Evolutionary conservation across 1,140 invertebrate species (phyloP), one percentile per base, ranked within the genome.

Genomic region (Stegodyphus mimosarum): DNA sequence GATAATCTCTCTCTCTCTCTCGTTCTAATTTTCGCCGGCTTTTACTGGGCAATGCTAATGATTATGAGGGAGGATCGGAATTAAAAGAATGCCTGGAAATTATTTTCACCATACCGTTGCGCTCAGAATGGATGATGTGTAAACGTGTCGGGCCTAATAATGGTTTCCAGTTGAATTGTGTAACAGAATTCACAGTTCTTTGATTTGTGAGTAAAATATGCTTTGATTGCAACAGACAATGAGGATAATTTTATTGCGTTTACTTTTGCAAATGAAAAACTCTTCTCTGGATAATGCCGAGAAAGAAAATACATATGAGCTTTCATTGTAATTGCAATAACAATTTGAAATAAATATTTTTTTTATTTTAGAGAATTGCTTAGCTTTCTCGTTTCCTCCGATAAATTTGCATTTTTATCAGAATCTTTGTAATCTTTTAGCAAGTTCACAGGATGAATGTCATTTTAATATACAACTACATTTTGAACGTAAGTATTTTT

Each of bases 1-100:
- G 78, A 80, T 80, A 80, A 80, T 80, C 76, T 76, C 74, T 48
- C 74, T 76, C 76, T 78, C 69, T 80, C 77, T 80, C 48, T 50
- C 63, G 7, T 67, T 78, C 78, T 80, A 80, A 80, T 80, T 80
- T 72, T 63, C 51, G 7, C 53, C 50, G 64, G 76, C 76, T 69
- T 80, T 80, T 49, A 71, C 52, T 48, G 69, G 33, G 77, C 70
- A 70, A 80, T 60, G 77, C 66, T 81, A 81, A 81, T 81, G 79
- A 81, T 81, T 73, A 81, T 81, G 79, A 71, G 60, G 71, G 53
- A 73, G 55, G 55, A 73, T 60, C 69, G 78, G 78, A 80, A 80
- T 80, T 80, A 63, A 72, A 78, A 78, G 76, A 78, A 78, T 78
- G 76, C 53, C 33, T 64, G 17, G 48, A 76, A 78, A 78, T 78